Base-by-base conservation (phyloP, 2,888 invertebrate species). In the Entomobrya multifasciata region DNA sequence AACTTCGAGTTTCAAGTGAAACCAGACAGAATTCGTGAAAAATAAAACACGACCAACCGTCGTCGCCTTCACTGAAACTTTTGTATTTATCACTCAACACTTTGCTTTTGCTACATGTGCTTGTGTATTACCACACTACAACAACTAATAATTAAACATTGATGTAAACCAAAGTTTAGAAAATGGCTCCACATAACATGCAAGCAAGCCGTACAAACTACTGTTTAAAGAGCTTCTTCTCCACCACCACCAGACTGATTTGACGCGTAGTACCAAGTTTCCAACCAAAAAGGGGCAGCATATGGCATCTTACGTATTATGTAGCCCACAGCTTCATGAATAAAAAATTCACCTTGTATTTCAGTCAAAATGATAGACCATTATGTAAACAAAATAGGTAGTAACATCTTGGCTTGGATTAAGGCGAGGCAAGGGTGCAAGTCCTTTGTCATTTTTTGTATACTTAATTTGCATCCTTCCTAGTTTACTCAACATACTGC, bases 401-500 rank as follows among this genome's bases (percentile, higher is more conserved):
- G 36, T 36, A n/a, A n/a, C n/a, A 30, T 30, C 65, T 62, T 25
- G 15, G 20, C 20, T 55, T 17, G 17, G 17, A 17, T 55, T 22
- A 20, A 20, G 4, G 20, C 20, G 20, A 17, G 20, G 20, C 55
- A 44, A 44, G 47, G 70, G 70, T n/a, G n/a, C n/a, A n/a, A 70
- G 70, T 22, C n/a, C 47, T 70, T 70, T 70, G 70, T 70, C 70
- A 70, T 70, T 70, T n/a, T n/a, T 70, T 44, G 20, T 41, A 44
- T 47, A 70, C 70, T 70, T 70, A 70, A 70, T 67, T 70, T 47
- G 22, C 47, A 47, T 30, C 36, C 4, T 13, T 3, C 55, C n/a
- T n/a, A n/a, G n/a, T n/a, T n/a, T n/a, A n/a, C n/a, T n/a, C n/a
- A n/a, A n/a, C n/a, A n/a, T n/a, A n/a, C n/a, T n/a, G n/a, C n/a